Percentiles rank a stretch among this genome's conserved stretches.
These are phyloP conservation scores for Melanargia galathea DNA, from an alignment of 2,888 invertebrate genomes.

Conservation along the genomic window DNA sequence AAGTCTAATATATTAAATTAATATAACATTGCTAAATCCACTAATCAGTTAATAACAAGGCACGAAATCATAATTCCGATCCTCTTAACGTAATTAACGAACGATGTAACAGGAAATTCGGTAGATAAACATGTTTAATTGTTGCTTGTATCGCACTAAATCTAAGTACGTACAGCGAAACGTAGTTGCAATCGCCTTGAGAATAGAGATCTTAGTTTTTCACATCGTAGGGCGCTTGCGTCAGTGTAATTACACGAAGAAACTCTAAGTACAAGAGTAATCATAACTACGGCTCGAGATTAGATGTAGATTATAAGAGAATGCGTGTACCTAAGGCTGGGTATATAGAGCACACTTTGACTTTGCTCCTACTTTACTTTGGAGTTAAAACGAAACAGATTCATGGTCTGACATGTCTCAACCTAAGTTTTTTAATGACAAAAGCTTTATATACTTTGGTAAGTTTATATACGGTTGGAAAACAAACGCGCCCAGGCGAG, in stretches of 20 bases:
- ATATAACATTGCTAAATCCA: constrained; percentile 28
- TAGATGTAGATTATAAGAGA: constrained; percentile 12
- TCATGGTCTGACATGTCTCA: no score
- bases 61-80: constrained; percentile 30
- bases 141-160: constrained; percentile 56
- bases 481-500: no score
- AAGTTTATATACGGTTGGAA: no score
- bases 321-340: neutral
- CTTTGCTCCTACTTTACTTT: no score
- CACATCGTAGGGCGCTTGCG: constrained; percentile 60
- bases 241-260: constrained; percentile 46
- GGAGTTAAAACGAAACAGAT: no score
- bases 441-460: no score
- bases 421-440: no score
- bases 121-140: constrained; percentile 62
- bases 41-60: constrained; percentile 28
- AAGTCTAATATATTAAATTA: constrained; percentile 12
- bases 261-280: constrained; percentile 20
- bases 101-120: constrained; percentile 58
- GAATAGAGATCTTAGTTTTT: constrained; percentile 67
- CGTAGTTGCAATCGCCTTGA: constrained; percentile 67
- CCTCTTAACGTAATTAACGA: constrained; percentile 27
- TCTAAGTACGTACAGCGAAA: constrained; percentile 64
- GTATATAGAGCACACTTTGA: no score
- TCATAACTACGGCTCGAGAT: constrained; percentile 5